Percentiles rank a stretch among this genome's conserved stretches.
Evolutionary conservation across 1,140 invertebrate species (phyloP).

Genomic region (Platorchestia sp.): DNA sequence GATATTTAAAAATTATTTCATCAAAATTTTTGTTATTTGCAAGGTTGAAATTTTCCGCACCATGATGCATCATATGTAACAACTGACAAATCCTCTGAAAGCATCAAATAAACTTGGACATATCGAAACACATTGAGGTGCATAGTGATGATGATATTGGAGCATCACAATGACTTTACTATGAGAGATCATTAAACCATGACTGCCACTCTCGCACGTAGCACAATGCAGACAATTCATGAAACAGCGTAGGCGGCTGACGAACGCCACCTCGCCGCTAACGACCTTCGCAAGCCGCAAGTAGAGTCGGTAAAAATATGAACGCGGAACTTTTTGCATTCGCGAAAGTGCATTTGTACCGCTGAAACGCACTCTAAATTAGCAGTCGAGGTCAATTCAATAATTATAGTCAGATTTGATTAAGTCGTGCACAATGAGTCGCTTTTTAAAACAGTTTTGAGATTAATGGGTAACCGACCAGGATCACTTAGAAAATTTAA

Average conservation of each 20-base stretch:
- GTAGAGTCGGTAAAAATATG: neutral
- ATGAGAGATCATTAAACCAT: neutral
- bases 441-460: neutral
- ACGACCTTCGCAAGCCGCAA: neutral
- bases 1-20: no score
- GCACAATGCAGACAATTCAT: neutral
- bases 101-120: neutral
- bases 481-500: no score
- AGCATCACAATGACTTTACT: neutral
- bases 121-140: neutral
- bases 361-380: neutral
- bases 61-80: no score
- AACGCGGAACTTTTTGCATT: neutral
- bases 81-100: neutral
- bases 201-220: neutral
- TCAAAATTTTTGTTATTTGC: no score
- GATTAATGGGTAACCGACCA: no score
- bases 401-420: neutral
- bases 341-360: neutral
- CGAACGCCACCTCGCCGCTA: neutral
- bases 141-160: neutral
- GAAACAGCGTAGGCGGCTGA: neutral
- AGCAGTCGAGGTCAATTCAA: neutral
- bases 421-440: neutral
- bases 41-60: no score